Percentiles rank a stretch among this genome's conserved stretches.
Evolutionary conservation across 2,113 vertebrate species (phyloP).

Genomic region (Xyliphius kryptos): DNA sequence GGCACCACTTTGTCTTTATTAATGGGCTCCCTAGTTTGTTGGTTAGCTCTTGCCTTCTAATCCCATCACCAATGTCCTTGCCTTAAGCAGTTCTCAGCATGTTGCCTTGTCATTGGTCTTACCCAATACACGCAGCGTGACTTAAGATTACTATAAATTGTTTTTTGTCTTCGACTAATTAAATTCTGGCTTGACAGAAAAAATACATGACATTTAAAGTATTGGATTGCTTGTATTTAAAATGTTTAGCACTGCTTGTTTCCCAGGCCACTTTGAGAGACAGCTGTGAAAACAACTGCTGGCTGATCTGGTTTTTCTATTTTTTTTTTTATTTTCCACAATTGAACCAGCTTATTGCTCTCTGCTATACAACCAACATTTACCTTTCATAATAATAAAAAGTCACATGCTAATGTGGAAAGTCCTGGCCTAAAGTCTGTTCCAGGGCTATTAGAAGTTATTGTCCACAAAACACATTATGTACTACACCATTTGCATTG

Average conservation of each 20-base stretch:
- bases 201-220: no score
- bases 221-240: no score
- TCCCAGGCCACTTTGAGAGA: slow-evolving; percentile 59
- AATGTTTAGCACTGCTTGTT: slow-evolving; percentile 34
- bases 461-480: no score
- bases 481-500: no score
- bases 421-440: no score
- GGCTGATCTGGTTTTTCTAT: slow-evolving; percentile 41
- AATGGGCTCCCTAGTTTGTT: slow-evolving; percentile 36
- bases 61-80: slow-evolving; percentile 13
- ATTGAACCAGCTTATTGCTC: slow-evolving; percentile 43
- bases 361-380: slow-evolving; percentile 17
- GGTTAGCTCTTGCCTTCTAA: slow-evolving; percentile 40
- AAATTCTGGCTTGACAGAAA: no score
- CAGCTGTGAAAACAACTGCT: slow-evolving; percentile 72
- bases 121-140: no score
- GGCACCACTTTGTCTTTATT: slow-evolving; percentile 37
- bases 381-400: no score
- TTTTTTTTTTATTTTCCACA: slow-evolving; percentile 51
- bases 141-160: no score
- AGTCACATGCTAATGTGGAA: no score
- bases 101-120: background rate
- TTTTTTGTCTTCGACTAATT: no score
- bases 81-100: slow-evolving; percentile 28
- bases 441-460: no score